Evolutionary conservation across 2,888 invertebrate species (phyloP), one percentile per base, ranked within the genome.

Genomic region (Crioceris asparagi): DNA sequence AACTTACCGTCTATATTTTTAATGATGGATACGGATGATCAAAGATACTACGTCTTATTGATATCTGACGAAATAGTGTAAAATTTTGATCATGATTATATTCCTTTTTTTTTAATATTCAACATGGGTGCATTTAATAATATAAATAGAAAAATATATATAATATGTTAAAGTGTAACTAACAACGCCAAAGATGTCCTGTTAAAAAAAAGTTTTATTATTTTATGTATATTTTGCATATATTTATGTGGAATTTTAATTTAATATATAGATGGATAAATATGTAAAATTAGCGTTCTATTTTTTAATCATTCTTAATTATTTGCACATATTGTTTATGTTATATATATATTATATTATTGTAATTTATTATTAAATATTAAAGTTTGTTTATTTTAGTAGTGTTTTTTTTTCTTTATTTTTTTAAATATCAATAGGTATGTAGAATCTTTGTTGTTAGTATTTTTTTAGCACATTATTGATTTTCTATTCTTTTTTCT

Each of bases 181-280:
- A 46, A 44, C 43, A 45, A 46, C 46, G 47, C 52, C 52, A 50
- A 52, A 52, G 52, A 47, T 30, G 35, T 17, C n/a, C 38, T 41
- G 38, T 35, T 40, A 41, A 40, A 35, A 39, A 41, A 37, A 35
- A 38, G 33, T 45, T 32, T 38, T 38, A 39, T 35, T 37, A 35
- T 42, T 41, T 43, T 42, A 39, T 49, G 41, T 48, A 44, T 45
- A 44, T 46, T 35, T 47, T 42, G 33, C 38, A 36, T 47, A 38
- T 43, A 44, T 35, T 38, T 45, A 38, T 44, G 44, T 27, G 39
- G 39, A 38, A 46, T 49, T 45, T 40, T 47, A 43, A 44, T 45
- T 42, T 48, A 51, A 49, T 51, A 51, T 37, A 38, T 17, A 38
- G 29, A 11, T 21, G n/a, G 10, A 19, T 32, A 18, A 32, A 38